Conservation (phyloP, 2,797 vertebrate genomes). For the Cirrhinus molitorella region DNA sequence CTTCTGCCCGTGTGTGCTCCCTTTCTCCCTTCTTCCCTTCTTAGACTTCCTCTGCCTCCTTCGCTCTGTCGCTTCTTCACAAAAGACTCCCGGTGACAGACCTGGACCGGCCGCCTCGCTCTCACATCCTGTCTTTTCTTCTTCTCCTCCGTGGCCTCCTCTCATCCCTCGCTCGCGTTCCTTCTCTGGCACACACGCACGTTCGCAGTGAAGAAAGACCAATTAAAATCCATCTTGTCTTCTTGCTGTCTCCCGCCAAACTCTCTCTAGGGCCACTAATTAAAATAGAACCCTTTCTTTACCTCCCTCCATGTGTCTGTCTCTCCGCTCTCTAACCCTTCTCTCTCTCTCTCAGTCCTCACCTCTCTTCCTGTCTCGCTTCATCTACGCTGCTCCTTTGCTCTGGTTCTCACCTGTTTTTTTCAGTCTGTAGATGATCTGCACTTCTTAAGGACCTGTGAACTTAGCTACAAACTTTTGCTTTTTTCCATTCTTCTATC, state of each 20-base stretch:
- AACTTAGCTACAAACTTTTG: neutral
- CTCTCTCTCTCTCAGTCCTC: slow-evolving; percentile 34
- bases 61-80: slow-evolving; percentile 78
- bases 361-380: slow-evolving; percentile 48
- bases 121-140: slow-evolving; percentile 68
- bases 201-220: slow-evolving; percentile 73
- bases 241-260: slow-evolving; percentile 72
- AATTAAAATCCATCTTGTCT: slow-evolving; percentile 82
- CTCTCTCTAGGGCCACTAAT: slow-evolving; percentile 81
- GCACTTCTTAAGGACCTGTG: neutral
- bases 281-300: slow-evolving; percentile 71
- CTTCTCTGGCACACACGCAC: slow-evolving; percentile 64
- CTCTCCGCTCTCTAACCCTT: slow-evolving; percentile 33
- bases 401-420: slow-evolving; percentile 46
- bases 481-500: too few relatives aligned
- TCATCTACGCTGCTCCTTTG: slow-evolving; percentile 40
- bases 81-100: slow-evolving; percentile 77
- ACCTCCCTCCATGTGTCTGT: slow-evolving; percentile 50
- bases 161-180: slow-evolving; percentile 43
- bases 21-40: slow-evolving; percentile 67
- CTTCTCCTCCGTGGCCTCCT: slow-evolving; percentile 50
- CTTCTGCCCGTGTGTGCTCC: slow-evolving; percentile 37
- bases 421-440: slow-evolving; percentile 11
- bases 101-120: slow-evolving; percentile 72
- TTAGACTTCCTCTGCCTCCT: slow-evolving; percentile 65